Evolutionary conservation across 2,797 vertebrate species (phyloP), one percentile per base, ranked within the genome.

Genomic region (Siniperca scherzeri): DNA sequence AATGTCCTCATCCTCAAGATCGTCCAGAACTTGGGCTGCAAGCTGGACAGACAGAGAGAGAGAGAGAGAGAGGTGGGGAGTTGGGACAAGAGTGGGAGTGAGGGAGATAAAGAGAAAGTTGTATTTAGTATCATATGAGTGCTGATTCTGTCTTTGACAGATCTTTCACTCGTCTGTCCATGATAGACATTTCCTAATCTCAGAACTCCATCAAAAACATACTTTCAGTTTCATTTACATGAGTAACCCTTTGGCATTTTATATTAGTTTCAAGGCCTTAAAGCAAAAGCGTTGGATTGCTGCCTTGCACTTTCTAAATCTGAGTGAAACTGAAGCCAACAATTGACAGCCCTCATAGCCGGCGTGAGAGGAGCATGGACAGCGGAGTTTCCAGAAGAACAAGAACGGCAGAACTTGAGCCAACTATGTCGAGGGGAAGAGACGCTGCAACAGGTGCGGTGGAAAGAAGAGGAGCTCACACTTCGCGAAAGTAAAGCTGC

Each of bases 1-100:
- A 60, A 99, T 95, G 14, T 97, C 97, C 82, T 97, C 96, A 60
- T 97, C 97, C 0, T 98, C 96, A 19, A 98, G 93, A 83, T 97
- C 97, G 64, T 96, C 97, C 79, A 98, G 96, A 85, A 98, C 97
- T 93, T 99, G 98, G 50, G 98, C 98, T 21, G 97, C 97, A 82
- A 99, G 95, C 97, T 98, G 90, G 53, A 89, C 38, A 62, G 57
- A 85, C 14, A 44, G 17, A 71, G 19, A 81, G 53, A 84, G 64
- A 82, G 42, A 80, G 61, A 21, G 36, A 67, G 11, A n/a, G 76
- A 33, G n/a, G 27, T 8, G 7, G 59, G 66, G n/a, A 13, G 42
- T 44, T n/a, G 6, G 46, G 46, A 57, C 11, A 40, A 46, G 70
- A 53, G 44, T 42, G 68, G 22, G 50, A 55, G 36, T 16, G 6